Base-by-base conservation (phyloP, 64 coral and sea anemone species). In the Dendronephthya gigantea region DNA sequence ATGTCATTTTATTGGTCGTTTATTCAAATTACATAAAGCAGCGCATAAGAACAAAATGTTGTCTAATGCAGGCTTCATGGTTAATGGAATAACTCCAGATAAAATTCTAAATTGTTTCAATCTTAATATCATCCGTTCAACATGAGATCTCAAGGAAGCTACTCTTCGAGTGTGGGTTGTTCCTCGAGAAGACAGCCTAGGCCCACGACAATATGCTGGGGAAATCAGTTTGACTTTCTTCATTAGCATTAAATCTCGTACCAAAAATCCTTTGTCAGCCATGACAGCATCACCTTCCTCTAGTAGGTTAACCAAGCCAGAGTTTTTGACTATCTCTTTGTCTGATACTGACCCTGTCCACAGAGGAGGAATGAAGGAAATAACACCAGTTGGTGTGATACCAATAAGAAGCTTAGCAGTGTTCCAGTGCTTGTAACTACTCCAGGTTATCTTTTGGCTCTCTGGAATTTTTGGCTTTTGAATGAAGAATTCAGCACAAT, bases 211-310 rank as follows among this genome's bases (percentile, higher is more conserved):
- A 51, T 85, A 91, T 50, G 92, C 92, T 86, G 89, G 92, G 27
- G 92, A 91, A 30, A 94, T 83, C 14, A 94, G 89, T 1, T 90
- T 16, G 5, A 94, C 35, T 47, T 89, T 91, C 27, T 94, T 90
- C 13, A 94, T 90, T 69, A 83, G 37, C 27, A 88, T 68, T n/a
- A 93, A 33, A 88, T 93, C 92, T 13, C 85, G 85, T 65, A 93
- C 87, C 83, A 88, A 33, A 88, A 94, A 90, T 31, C 88, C 92
- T 68, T 88, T 94, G 35, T 94, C 89, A 37, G 85, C 83, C 88
- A 91, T 90, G 1, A 94, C 92, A 47, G 89, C 89, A 94, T 89
- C 86, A 32, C 92, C 92, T 69, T 94, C 83, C 33, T 94, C 86
- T 49, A 94, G 83, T 29, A 45, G 14, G 81, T 89, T 35, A n/a